These are phyloP conservation scores for Desmodus rotundus DNA, from an alignment of 2,113 vertebrate species.

Conservation along the genomic window DNA sequence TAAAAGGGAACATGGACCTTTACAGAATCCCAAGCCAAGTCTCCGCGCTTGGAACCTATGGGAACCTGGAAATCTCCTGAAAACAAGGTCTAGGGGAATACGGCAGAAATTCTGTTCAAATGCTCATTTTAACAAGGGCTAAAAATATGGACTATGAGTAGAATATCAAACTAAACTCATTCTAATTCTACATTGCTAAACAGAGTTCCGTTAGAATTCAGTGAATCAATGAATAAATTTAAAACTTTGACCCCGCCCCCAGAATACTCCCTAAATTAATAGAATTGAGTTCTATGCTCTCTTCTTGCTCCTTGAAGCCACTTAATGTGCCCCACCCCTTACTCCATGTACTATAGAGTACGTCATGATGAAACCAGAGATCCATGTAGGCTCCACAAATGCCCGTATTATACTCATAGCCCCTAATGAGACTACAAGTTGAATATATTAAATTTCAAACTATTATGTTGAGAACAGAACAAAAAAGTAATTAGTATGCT, in stretches of 20 bases:
- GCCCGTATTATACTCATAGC: constrained; percentile 40
- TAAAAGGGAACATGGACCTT: background rate
- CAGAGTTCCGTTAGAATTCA: background rate
- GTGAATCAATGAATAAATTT: background rate
- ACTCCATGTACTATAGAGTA: background rate
- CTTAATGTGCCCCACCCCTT: background rate
- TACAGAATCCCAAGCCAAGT: background rate
- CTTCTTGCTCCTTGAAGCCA: background rate
- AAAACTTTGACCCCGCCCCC: background rate
- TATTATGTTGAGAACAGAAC: constrained; percentile 31
- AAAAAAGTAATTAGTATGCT: constrained; percentile 33
- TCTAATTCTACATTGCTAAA: background rate
- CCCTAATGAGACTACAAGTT: constrained; percentile 39
- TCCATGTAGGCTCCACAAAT: constrained; percentile 41
- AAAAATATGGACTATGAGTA: background rate
- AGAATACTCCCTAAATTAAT: background rate
- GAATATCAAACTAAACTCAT: background rate
- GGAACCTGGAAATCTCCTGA: background rate
- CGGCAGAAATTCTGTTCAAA: background rate
- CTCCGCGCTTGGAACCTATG: background rate
- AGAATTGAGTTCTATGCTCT: background rate
- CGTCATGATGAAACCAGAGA: background rate
- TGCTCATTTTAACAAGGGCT: background rate
- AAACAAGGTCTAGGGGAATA: background rate
- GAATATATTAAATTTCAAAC: constrained; percentile 52